Base-by-base conservation (phyloP, 2,888 invertebrate species). In the Dastarcus helophoroides region DNA sequence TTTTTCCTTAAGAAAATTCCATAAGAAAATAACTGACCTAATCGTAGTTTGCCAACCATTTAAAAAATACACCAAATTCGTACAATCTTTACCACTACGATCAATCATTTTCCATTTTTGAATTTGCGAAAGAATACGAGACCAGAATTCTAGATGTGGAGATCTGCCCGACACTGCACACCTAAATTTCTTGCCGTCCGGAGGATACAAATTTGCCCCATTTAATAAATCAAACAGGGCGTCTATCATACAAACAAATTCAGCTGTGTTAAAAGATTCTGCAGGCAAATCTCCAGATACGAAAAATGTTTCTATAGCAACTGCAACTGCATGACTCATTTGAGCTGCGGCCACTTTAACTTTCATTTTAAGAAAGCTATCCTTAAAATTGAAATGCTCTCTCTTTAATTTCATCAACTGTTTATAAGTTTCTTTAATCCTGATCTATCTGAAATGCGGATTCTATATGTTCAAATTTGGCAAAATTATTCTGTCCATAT, bases 311-410 rank as follows among this genome's bases (percentile, higher is more conserved):
- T 38, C 19, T 9, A 38, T 36, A 12, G 14, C 14, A 10, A 26
- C 14, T 7, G 36, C 38, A 2, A 38, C 29, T n/a, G 33, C 10
- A 17, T 31, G 6, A 16, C 33, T 36, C 12, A 36, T 11, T 22
- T 35, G 29, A 14, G 14, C 21, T 7, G 35, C 38, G 14, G 36
- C 38, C 4, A 36, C 33, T 17, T 28, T 29, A 12, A 38, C 33
- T 22, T 33, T 38, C 33, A 36, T 38, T 31, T 38, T 36, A 3
- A 33, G n/a, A 4, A 14, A 31, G 3, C 19, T 10, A 28, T 36
- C 19, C 19, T 17, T 27, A 13, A 36, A 33, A 28, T 33, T 29
- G 13, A 36, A 33, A 28, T 36, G 3, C 3, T 17, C 15, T 13
- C 10, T 8, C 15, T 22, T 29, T 10, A 38, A 29, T 31, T 31